Evolutionary conservation across 2,797 vertebrate genomes (phyloP).

Genomic region (Anabacerthia variegaticeps): DNA sequence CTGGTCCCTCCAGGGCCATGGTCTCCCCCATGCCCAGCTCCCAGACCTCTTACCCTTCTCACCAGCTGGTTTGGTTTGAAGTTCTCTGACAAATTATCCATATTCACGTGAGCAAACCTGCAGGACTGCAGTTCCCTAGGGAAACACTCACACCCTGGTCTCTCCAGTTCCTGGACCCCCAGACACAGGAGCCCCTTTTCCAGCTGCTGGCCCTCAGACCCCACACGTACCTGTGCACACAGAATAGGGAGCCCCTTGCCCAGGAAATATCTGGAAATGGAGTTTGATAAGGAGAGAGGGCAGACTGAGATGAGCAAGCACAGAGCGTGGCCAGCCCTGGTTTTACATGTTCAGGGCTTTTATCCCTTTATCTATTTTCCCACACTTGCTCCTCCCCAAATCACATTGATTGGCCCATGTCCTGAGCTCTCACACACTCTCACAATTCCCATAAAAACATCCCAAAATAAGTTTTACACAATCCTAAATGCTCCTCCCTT

Average conservation of each 20-base stretch:
- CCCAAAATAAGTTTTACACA: background rate
- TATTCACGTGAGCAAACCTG: rapidly evolving
- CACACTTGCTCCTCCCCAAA: background rate
- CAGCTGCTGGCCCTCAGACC: background rate
- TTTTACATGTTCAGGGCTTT: background rate
- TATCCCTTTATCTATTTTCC: background rate
- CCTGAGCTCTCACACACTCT: background rate
- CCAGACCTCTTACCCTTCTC: background rate
- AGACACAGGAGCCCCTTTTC: background rate
- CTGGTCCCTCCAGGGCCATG: background rate
- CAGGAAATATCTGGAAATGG: background rate
- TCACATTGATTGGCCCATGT: background rate
- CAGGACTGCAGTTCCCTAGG: background rate
- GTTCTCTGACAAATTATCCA: background rate
- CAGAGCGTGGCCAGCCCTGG: background rate
- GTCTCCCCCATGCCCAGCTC: rapidly evolving
- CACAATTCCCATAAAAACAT: background rate
- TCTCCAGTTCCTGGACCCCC: background rate
- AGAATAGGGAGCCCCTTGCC: rapidly evolving
- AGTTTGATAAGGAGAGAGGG: background rate
- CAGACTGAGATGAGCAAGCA: background rate
- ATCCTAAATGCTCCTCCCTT: background rate
- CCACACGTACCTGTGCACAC: rapidly evolving
- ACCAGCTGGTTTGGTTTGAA: background rate
- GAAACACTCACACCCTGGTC: background rate